Evolutionary conservation across 2,797 vertebrate species (phyloP), one percentile per base, ranked within the genome.

Genomic region (Sebastes paucispinis): DNA sequence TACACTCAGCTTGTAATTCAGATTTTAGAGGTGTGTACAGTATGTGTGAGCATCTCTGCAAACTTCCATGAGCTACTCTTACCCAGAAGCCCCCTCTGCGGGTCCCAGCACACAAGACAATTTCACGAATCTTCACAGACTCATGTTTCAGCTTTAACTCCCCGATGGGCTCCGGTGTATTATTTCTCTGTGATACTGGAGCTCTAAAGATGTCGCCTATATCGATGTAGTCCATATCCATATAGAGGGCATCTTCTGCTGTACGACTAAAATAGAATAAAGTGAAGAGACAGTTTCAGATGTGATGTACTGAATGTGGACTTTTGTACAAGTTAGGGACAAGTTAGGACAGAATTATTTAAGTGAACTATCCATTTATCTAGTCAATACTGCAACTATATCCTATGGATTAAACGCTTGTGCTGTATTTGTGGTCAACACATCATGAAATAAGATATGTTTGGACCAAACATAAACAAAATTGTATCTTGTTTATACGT

Each of bases 151-250:
- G 67, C 52, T 57, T 22, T 14, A 50, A 52, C 50, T 70, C 71
- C 64, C 71, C 8, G 36, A 52, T 73, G 75, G 69, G 16, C 55
- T 29, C 31, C 10, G 25, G 64, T 75, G 62, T 75, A 72, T 77
- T 69, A 73, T 81, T 73, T 77, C 63, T 73, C 64, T 69, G 54
- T 70, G 78, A 87, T 59, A 77, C 16, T 73, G 68, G 66, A 81
- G 78, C 77, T 77, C 62, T 65, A 29, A 69, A 79, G 18, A 59
- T 55, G 69, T 79, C 11, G 16, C 68, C 39, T 62, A 29, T 78
- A 58, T 88, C 22, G 39, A 80, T 25, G 55, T 31, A 58, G 27
- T 50, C 9, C 14, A 16, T 36, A 31, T 34, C 4, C 31, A n/a
- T 63, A 29, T 54, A 50, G 57, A 59, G 3, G n/a, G 22, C 64